A percentile compares a stretch with the other conserved stretches of the same genome.
These are phyloP conservation scores for Nemotelus pantherinus DNA, from an alignment of 2,888 invertebrate genomes.

Conservation along the genomic window DNA sequence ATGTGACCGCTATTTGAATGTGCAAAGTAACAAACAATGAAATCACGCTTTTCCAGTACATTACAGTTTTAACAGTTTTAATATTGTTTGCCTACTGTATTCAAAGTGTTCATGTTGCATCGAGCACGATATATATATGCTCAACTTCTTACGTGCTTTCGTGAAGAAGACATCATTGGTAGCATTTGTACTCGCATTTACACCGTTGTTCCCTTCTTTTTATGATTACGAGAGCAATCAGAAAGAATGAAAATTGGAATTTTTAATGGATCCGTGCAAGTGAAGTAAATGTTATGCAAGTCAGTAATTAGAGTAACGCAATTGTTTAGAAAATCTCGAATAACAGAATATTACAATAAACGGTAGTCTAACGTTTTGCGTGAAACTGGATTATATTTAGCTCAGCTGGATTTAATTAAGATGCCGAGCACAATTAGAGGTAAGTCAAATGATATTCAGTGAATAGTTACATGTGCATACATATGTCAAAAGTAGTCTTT, in stretches of 20 bases:
- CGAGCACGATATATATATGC: not conserved
- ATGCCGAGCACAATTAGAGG: constrained; percentile 56
- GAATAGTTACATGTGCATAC: too few species aligned
- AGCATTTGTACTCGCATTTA: constrained; percentile 19
- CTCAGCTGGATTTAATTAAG: constrained; percentile 41
- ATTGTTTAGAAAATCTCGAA: constrained; percentile 13
- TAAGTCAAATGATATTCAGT: constrained; percentile 41
- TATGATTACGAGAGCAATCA: constrained; percentile 12
- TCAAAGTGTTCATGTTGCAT: constrained; percentile 15
- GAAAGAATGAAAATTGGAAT: constrained; percentile 24
- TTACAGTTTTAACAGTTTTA: constrained; percentile 38
- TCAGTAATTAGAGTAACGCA: constrained; percentile 30
- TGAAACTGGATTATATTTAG: constrained; percentile 40
- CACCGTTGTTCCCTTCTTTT: not conserved
- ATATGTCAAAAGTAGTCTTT: too few species aligned
- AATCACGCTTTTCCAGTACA: constrained; percentile 23
- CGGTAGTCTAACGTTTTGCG: constrained; percentile 27
- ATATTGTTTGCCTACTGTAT: not conserved
- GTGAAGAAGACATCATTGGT: not conserved
- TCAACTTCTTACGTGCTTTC: constrained; percentile 4
- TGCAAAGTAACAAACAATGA: constrained; percentile 27
- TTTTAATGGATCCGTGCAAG: constrained; percentile 14
- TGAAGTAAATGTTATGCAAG: constrained; percentile 28
- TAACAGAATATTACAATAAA: constrained; percentile 16
- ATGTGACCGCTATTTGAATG: constrained; percentile 24